Percentiles rank a stretch among this genome's conserved stretches.
Evolutionary conservation across 1,140 invertebrate genomes (phyloP).

Genomic region (Drosophila insularis): DNA sequence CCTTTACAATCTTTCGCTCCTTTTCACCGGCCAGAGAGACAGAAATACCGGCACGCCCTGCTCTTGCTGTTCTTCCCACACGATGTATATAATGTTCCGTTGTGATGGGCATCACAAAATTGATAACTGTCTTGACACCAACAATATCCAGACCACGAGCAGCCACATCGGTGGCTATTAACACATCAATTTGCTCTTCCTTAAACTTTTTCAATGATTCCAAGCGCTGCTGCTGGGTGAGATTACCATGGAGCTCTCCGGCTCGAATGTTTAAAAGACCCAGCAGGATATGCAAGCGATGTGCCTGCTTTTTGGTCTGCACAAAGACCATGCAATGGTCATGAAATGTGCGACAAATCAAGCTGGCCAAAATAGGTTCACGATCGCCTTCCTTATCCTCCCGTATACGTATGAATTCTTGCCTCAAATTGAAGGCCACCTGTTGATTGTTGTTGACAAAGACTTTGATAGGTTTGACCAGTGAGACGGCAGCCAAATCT

Average conservation of each 20-base stretch:
- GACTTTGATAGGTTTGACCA: constrained; percentile 95
- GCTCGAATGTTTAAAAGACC: constrained; percentile 93
- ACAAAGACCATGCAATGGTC: constrained; percentile 97
- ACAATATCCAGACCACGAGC: constrained; percentile 98
- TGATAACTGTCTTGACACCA: constrained; percentile 98
- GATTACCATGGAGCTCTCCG: constrained; percentile 97
- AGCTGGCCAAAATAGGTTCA: constrained; percentile 94
- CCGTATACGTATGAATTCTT: constrained; percentile 97
- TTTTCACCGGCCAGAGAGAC: constrained; percentile 96
- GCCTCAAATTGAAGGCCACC: constrained; percentile 96
- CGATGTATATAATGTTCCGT: constrained; percentile 98
- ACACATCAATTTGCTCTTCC: constrained; percentile 93
- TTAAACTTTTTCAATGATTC: constrained; percentile 95
- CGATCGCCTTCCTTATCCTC: constrained; percentile 91
- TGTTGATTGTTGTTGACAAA: constrained; percentile 98
- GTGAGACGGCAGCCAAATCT: constrained; percentile 94
- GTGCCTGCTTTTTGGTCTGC: constrained; percentile 97
- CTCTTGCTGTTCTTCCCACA: constrained; percentile 96
- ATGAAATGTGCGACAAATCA: constrained; percentile 96
- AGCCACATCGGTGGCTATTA: constrained; percentile 98
- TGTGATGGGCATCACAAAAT: constrained; percentile 97
- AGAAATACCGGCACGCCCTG: constrained; percentile 94
- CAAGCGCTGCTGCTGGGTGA: constrained; percentile 95
- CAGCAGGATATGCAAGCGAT: constrained; percentile 94
- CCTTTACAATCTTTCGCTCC: constrained; percentile 94